These are phyloP conservation scores for Drosophila sp. DNA, from an alignment of 1,140 invertebrate species.

Conservation along the genomic window DNA sequence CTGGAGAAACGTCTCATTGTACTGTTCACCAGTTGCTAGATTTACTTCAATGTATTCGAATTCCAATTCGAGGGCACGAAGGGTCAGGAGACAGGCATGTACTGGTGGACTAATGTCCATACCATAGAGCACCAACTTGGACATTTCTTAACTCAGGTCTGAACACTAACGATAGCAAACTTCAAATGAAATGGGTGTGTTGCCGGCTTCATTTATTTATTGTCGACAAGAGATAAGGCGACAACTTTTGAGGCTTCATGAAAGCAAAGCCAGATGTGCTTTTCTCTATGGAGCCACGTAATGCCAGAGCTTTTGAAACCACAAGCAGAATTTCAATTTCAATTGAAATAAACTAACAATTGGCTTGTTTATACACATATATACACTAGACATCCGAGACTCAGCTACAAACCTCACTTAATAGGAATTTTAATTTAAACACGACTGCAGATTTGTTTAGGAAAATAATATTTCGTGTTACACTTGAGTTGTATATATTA, in stretches of 20 bases:
- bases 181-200: constrained; percentile 27
- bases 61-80: constrained; percentile 85
- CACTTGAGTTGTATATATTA: neutral
- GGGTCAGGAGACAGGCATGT: constrained; percentile 84
- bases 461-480: neutral
- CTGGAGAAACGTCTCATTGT: constrained; percentile 87
- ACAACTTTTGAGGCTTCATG: constrained; percentile 40
- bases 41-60: constrained; percentile 85
- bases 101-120: constrained; percentile 85
- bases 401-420: constrained; percentile 16
- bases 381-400: constrained; percentile 7
- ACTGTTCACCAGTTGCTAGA: constrained; percentile 87
- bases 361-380: constrained; percentile 1
- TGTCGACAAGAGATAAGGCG: neutral
- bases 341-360: constrained; percentile 31
- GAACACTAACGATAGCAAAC: constrained; percentile 4
- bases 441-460: constrained; percentile 3
- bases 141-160: constrained; percentile 31
- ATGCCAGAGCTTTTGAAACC: constrained; percentile 25
- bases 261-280: constrained; percentile 27
- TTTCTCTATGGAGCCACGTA: constrained; percentile 8
- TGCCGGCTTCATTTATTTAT: constrained; percentile 10
- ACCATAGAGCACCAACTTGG: constrained; percentile 65
- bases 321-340: constrained; percentile 23
- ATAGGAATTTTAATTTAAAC: constrained; percentile 27